phyloP scores from a whole-genome alignment of 1,140 invertebrate genomes.

The Hetaerina americana region DNA sequence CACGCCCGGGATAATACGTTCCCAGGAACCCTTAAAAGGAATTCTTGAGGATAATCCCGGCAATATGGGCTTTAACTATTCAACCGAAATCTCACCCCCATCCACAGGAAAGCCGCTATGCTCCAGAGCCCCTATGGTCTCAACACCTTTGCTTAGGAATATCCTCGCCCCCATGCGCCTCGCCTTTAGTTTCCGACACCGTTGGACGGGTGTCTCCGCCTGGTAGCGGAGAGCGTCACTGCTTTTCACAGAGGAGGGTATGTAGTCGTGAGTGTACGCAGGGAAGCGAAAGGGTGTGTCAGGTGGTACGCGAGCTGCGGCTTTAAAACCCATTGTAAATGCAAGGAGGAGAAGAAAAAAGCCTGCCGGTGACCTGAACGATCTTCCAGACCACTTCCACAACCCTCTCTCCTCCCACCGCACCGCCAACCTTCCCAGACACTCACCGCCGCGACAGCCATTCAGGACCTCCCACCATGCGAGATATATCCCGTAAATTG shows the following conservation, averaged over 20 bases:
- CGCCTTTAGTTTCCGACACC: too few relatives aligned
- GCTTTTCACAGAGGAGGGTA: too few relatives aligned
- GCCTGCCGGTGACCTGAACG: too few relatives aligned
- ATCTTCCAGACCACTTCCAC: not conserved
- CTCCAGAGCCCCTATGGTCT: too few relatives aligned
- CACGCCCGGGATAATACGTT: too few relatives aligned
- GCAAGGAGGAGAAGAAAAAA: not conserved
- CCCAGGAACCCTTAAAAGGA: not conserved
- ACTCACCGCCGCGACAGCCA: too few relatives aligned
- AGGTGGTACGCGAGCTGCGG: not conserved
- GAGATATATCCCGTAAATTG: conserved; percentile 1
- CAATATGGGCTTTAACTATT: not conserved
- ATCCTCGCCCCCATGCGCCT: too few relatives aligned
- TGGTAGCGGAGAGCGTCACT: too few relatives aligned
- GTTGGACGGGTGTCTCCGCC: not conserved
- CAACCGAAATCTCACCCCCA: not conserved
- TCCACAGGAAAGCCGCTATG: not conserved
- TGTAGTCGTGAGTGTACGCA: too few relatives aligned
- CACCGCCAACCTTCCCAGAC: too few relatives aligned
- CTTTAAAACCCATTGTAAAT: not conserved
- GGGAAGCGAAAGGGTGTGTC: not conserved
- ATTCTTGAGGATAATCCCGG: not conserved
- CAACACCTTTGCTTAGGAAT: too few relatives aligned
- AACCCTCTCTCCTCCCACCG: not conserved
- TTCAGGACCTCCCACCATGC: too few relatives aligned